Evolutionary conservation across 2,113 vertebrate genomes (phyloP), one percentile per base, ranked within the genome.

Genomic region (Chascanopsetta lugubris): DNA sequence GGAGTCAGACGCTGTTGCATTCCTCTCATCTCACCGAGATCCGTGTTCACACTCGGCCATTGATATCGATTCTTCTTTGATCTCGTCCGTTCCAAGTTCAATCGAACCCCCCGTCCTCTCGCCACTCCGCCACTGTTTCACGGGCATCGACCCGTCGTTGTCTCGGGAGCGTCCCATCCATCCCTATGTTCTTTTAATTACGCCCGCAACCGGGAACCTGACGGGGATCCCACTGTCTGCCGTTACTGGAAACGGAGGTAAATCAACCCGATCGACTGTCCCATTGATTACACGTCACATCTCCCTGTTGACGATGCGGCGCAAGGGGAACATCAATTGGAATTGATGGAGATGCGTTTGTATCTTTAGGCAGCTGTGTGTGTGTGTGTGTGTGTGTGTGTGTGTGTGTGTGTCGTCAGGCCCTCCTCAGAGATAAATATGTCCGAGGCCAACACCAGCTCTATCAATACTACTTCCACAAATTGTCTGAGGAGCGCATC

Each of bases 231-330:
- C 54, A 40, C 77, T 80, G 80, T 83, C 70, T 69, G 61, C 79
- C 73, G 58, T 90, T 93, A 86, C 91, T 71, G 89, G 91, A 93
- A 92, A 85, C 10, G 2, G 13, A 60, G 63, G 72, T 91, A 90
- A 92, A 92, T 92, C 89, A 86, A 77, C 61, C 43, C 21, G 65
- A 82, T 83, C 3, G 80, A 87, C 61, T 63, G 73, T 83, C 72
- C 42, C 30, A 90, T 92, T 70, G 88, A 92, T 91, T 83, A 85
- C 22, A 58, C 70, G 87, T 86, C 87, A 76, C 59, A 73, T 70
- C 54, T 54, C 59, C 76, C 85, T 34, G 68, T 82, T 86, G 79
- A 84, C 45, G 38, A 68, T 68, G 75, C 61, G 42, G 24, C 45
- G 64, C 77, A 72, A 78, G 45, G 55, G 63, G 74, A 87, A 72